These are phyloP conservation scores for Oscheius myriophilus DNA, from an alignment of 2,888 invertebrate genomes.

Conservation along the genomic window DNA sequence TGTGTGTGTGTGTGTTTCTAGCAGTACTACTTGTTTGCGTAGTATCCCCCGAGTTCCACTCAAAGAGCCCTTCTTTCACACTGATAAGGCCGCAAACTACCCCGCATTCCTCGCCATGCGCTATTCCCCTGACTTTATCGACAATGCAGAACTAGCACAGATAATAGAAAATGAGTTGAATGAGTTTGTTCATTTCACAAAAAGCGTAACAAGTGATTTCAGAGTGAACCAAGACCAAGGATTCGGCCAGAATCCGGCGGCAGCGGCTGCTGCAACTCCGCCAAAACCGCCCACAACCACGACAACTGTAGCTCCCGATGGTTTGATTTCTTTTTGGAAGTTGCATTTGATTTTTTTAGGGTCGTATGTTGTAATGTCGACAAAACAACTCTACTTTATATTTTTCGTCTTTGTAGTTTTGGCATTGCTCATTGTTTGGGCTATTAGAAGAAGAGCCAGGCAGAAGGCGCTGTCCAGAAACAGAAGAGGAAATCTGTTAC, in stretches of 20 bases:
- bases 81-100: constrained; percentile 18
- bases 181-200: too few species aligned
- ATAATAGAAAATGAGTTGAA: constrained; percentile 6
- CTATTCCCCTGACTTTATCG: constrained; percentile 1
- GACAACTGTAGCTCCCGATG: constrained; percentile 13
- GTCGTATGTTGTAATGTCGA: constrained; percentile 27
- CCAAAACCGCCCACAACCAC: constrained; percentile 6
- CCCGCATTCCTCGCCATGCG: constrained; percentile 1
- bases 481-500: constrained; percentile 40
- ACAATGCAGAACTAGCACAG: constrained; percentile 3
- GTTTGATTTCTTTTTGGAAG: not conserved
- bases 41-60: not conserved
- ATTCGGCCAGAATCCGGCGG: not conserved
- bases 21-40: too few species aligned
- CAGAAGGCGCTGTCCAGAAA: constrained; percentile 40
- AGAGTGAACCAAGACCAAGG: constrained; percentile 23
- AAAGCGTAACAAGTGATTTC: too few species aligned
- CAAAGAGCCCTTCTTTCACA: not conserved
- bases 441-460: constrained; percentile 35
- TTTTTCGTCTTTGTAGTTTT: constrained; percentile 32
- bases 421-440: constrained; percentile 33
- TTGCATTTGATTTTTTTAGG: too few species aligned
- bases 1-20: too few species aligned
- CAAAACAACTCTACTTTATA: constrained; percentile 30
- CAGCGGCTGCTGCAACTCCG: not conserved